phyloP scores from a whole-genome alignment of 1,140 invertebrate species.

The Zaprionus taronus region DNA sequence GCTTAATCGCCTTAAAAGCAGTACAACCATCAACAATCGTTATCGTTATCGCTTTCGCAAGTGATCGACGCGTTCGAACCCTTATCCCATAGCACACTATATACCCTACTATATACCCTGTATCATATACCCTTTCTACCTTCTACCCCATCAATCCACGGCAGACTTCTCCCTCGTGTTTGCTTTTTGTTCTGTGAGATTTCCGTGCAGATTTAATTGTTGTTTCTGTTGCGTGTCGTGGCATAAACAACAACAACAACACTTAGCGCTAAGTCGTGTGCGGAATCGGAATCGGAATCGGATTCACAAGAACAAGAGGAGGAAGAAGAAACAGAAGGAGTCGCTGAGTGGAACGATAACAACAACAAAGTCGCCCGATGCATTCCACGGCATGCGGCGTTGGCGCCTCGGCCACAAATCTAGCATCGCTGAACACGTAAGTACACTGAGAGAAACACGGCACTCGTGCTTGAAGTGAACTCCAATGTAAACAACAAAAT shows the following conservation, averaged over 20 bases:
- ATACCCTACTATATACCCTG: not conserved
- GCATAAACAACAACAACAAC: conserved; percentile 34
- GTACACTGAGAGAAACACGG: conserved; percentile 19
- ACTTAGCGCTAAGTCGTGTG: conserved; percentile 38
- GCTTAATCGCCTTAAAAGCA: conserved; percentile 14
- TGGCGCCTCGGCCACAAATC: conserved; percentile 74
- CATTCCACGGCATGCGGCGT: conserved; percentile 82
- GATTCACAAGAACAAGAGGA: conserved; percentile 28
- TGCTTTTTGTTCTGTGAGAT: conserved; percentile 18
- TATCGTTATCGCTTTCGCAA: not conserved
- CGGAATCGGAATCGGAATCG: conserved; percentile 3
- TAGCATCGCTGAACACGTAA: conserved; percentile 69
- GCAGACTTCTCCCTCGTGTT: not conserved
- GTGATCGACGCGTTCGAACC: not conserved
- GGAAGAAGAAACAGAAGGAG: not conserved
- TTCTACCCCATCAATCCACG: too few species aligned
- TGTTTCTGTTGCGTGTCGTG: conserved; percentile 31
- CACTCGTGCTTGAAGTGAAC: not conserved
- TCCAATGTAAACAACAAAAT: too few species aligned
- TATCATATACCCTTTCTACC: not conserved
- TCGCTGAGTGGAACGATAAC: conserved; percentile 35
- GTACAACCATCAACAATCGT: conserved; percentile 1
- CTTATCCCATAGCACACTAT: not conserved
- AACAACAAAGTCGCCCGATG: conserved; percentile 64
- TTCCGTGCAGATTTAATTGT: conserved; percentile 16